These are phyloP conservation scores for Ondatra zibethicus DNA, from an alignment of 2,113 vertebrate species.

Conservation along the genomic window DNA sequence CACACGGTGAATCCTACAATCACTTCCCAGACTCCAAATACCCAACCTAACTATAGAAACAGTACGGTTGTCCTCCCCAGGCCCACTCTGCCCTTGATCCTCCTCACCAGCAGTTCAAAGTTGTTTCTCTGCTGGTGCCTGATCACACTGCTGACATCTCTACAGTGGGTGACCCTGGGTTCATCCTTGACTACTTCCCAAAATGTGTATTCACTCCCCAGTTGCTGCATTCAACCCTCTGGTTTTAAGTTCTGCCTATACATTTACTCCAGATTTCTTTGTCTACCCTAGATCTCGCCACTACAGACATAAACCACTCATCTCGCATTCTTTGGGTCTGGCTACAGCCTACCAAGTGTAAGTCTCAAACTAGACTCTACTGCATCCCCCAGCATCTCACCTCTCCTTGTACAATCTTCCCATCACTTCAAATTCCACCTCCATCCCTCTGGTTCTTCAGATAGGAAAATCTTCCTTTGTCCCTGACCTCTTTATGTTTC, in stretches of 20 bases:
- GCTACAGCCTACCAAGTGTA: not conserved
- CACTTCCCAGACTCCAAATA: not conserved
- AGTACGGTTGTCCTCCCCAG: not conserved
- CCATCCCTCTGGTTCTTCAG: not conserved
- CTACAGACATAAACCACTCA: not conserved
- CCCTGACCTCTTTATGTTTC: not conserved
- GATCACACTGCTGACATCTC: not conserved
- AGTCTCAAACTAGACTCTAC: not conserved
- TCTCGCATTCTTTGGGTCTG: not conserved
- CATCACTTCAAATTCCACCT: not conserved
- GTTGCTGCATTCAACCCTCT: not conserved
- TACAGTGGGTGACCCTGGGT: not conserved
- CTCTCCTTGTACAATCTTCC: not conserved
- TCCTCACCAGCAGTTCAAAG: not conserved
- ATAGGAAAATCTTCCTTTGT: not conserved
- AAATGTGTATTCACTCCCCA: not conserved
- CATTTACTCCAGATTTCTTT: not conserved
- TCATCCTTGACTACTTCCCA: not conserved
- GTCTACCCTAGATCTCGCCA: not conserved
- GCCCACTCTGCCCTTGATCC: not conserved
- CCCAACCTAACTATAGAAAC: not conserved
- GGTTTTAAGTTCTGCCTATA: not conserved
- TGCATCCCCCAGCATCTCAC: rapidly evolving
- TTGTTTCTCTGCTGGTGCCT: not conserved
- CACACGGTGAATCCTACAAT: not conserved